Evolutionary conservation across 2,888 invertebrate species (phyloP).

Genomic region (Lepidochitona cinerea): DNA sequence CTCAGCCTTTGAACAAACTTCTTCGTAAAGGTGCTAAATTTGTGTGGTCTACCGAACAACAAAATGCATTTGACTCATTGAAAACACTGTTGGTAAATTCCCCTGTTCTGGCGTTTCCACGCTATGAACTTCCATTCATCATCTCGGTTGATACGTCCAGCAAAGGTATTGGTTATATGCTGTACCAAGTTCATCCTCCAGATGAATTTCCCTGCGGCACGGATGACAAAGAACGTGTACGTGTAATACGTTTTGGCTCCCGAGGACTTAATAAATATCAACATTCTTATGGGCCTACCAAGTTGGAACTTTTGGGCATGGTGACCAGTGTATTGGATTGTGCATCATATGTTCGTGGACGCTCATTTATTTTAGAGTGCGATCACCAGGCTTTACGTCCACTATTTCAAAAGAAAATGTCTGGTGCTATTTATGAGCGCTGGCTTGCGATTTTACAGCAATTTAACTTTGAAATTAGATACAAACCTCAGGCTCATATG

Average conservation of each 20-base stretch:
- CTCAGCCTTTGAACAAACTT: background rate
- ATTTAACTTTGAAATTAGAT: background rate
- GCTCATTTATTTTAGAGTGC: background rate
- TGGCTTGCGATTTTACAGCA: constrained; percentile 1
- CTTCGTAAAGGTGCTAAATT: background rate
- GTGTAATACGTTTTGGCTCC: background rate
- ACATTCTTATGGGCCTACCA: background rate
- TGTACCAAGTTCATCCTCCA: background rate
- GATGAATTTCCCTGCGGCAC: no score
- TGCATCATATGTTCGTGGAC: background rate
- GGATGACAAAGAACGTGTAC: background rate
- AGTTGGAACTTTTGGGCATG: constrained; percentile 2
- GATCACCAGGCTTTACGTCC: constrained; percentile 5
- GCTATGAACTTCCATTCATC: constrained; percentile 12
- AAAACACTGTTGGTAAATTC: constrained; percentile 6
- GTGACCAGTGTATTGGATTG: background rate
- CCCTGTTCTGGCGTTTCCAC: constrained; percentile 12
- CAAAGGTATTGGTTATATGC: constrained; percentile 9
- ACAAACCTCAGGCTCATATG: background rate
- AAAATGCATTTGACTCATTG: constrained; percentile 2
- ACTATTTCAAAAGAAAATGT: background rate
- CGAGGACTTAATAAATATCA: background rate
- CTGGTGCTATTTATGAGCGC: background rate
- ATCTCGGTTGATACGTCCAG: constrained; percentile 14
- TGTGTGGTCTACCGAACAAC: constrained; percentile 3